A percentile compares a stretch with the other conserved stretches of the same genome.
Evolutionary conservation across 1,140 invertebrate genomes (phyloP).

Genomic region (Heliconius nattereri): DNA sequence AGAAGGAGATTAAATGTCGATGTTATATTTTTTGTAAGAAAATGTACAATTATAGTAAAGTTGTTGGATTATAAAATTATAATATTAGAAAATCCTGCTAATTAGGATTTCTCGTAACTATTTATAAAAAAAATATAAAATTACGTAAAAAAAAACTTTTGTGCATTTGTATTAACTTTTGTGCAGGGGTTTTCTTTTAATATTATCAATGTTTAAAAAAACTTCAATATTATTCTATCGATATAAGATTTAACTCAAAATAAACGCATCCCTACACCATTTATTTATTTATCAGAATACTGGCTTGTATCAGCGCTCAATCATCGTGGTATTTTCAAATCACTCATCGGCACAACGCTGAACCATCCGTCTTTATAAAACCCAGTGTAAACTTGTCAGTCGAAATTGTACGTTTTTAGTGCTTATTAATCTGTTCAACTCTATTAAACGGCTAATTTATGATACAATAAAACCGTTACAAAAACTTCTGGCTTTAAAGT

Average conservation of each 20-base stretch:
- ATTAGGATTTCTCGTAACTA: too few relatives aligned
- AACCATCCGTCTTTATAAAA: slow-evolving; percentile 77
- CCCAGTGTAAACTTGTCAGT: slow-evolving; percentile 62
- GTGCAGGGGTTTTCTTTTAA: background rate
- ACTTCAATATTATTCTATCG: slow-evolving; percentile 2
- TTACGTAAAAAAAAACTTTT: too few relatives aligned
- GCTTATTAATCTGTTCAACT: slow-evolving; percentile 70
- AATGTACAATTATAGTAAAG: too few relatives aligned
- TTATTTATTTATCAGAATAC: slow-evolving; percentile 76
- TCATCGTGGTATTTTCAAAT: slow-evolving; percentile 74
- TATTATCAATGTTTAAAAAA: background rate
- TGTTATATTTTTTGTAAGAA: slow-evolving; percentile 19
- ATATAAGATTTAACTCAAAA: slow-evolving; percentile 32
- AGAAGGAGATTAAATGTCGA: slow-evolving; percentile 31
- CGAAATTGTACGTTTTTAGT: slow-evolving; percentile 72
- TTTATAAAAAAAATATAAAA: too few relatives aligned
- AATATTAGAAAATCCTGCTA: too few relatives aligned
- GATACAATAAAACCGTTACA: slow-evolving; percentile 56
- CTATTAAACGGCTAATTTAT: slow-evolving; percentile 68
- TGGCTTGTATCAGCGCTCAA: slow-evolving; percentile 75
- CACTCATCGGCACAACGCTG: slow-evolving; percentile 61
- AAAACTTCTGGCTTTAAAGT: slow-evolving; percentile 39
- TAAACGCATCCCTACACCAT: slow-evolving; percentile 46
- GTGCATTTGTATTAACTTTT: too few relatives aligned
- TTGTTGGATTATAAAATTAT: too few relatives aligned